A percentile compares a stretch with the other conserved stretches of the same genome.
Evolutionary conservation across 2,113 vertebrate genomes (phyloP).

Genomic region (Ammospiza nelsoni): DNA sequence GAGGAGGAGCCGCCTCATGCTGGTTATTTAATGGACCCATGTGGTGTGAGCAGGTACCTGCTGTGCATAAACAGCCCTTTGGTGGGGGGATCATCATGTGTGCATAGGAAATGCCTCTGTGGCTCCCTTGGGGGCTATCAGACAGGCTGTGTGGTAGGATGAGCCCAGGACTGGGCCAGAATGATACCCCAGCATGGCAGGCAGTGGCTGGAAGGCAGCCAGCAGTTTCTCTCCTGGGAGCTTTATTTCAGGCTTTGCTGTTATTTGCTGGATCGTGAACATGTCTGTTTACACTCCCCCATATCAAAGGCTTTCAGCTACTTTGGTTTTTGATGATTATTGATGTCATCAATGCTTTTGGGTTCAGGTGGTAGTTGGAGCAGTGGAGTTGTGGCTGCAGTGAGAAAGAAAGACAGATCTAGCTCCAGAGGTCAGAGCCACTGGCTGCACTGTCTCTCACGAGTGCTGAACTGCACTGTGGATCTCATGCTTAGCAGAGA

Average conservation of each 20-base stretch:
- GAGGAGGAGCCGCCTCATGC: not conserved
- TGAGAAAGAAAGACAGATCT: not conserved
- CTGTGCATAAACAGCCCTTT: not conserved
- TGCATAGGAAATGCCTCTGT: not conserved
- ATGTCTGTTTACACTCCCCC: not conserved
- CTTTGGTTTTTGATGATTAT: not conserved
- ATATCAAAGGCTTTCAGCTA: not conserved
- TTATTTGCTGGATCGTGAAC: not conserved
- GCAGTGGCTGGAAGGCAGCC: not conserved
- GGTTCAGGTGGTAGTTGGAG: not conserved
- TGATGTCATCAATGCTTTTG: not conserved
- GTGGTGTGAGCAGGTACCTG: not conserved
- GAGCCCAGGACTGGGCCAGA: not conserved
- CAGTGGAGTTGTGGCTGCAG: not conserved
- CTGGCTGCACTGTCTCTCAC: not conserved
- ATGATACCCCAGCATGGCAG: not conserved
- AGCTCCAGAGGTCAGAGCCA: not conserved
- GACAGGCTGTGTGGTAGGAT: not conserved
- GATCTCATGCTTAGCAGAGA: not conserved
- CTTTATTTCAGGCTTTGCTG: not conserved
- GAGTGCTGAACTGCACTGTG: fast-evolving
- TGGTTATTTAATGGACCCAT: not conserved
- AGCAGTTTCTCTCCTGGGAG: not conserved
- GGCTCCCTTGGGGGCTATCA: not conserved
- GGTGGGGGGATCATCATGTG: not conserved